phyloP scores from a whole-genome alignment of 2,113 vertebrate genomes.

The Balaenoptera acutorostrata region DNA sequence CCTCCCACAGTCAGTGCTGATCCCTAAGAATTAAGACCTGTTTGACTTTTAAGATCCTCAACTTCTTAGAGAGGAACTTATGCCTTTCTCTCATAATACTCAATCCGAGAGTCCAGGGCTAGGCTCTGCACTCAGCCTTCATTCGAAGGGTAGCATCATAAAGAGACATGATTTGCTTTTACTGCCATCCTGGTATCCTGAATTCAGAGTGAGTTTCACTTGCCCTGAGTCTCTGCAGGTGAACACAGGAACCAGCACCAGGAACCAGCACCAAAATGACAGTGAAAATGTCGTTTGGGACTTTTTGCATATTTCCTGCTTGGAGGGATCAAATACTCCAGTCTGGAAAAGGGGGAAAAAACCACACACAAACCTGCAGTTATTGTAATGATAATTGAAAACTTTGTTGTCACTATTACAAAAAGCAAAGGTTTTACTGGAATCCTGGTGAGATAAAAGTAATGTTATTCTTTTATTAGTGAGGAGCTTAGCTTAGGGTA shows the following conservation, averaged over 20 bases:
- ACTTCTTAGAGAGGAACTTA: not conserved
- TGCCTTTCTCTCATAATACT: not conserved
- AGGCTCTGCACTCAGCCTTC: not conserved
- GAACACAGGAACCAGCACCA: not conserved
- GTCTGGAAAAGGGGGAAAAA: not conserved
- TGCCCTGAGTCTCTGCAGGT: not conserved
- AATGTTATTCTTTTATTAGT: not conserved
- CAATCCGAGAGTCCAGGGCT: not conserved
- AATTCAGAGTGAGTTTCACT: not conserved
- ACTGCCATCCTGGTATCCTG: not conserved
- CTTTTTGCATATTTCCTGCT: slow-evolving; percentile 24
- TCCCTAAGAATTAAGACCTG: not conserved
- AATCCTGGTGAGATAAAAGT: slow-evolving; percentile 9
- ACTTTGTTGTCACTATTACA: not conserved
- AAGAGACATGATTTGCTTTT: not conserved
- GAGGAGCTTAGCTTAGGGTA: not conserved
- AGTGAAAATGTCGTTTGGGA: not conserved
- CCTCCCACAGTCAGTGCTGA: not conserved
- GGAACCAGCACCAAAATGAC: not conserved
- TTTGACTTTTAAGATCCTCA: not conserved
- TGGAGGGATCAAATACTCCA: not conserved
- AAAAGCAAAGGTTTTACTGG: slow-evolving; percentile 25
- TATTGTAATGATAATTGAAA: slow-evolving; percentile 26
- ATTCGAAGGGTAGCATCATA: not conserved
- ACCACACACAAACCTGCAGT: not conserved